Evolutionary conservation across 2,797 vertebrate species (phyloP).

Genomic region (Sebastolobus alascanus): DNA sequence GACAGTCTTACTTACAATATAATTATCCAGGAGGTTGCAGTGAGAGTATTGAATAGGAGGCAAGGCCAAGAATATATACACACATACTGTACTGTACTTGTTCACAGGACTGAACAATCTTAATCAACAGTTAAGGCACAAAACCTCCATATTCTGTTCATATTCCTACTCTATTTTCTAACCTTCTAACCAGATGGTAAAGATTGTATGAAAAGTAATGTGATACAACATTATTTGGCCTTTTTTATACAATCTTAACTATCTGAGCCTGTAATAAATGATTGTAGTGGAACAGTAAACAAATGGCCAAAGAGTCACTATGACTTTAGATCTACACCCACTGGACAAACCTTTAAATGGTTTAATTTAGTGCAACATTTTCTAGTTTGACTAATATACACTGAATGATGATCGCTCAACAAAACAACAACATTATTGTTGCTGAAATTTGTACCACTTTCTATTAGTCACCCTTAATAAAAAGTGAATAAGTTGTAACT

Average conservation of each 20-base stretch:
- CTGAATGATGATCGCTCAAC: background rate
- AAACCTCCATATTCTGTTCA: background rate
- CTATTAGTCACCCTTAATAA: background rate
- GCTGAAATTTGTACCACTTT: background rate
- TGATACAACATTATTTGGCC: background rate
- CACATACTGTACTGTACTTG: background rate
- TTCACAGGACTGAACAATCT: background rate
- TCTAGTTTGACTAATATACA: background rate
- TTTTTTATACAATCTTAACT: background rate
- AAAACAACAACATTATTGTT: background rate
- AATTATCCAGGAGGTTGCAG: background rate
- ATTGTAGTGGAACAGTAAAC: background rate
- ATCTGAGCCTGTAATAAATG: background rate
- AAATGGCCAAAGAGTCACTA: background rate
- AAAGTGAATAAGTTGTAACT: background rate
- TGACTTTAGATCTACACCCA: background rate
- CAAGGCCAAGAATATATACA: background rate
- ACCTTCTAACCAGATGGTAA: background rate
- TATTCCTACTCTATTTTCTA: background rate
- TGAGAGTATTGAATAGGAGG: background rate
- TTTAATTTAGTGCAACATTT: background rate
- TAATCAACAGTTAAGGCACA: background rate
- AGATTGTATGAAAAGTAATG: too few species aligned
- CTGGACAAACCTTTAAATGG: background rate
- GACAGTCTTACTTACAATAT: background rate